Conservation (phyloP, 2,797 vertebrate genomes). For the Crenuchus spilurus region DNA sequence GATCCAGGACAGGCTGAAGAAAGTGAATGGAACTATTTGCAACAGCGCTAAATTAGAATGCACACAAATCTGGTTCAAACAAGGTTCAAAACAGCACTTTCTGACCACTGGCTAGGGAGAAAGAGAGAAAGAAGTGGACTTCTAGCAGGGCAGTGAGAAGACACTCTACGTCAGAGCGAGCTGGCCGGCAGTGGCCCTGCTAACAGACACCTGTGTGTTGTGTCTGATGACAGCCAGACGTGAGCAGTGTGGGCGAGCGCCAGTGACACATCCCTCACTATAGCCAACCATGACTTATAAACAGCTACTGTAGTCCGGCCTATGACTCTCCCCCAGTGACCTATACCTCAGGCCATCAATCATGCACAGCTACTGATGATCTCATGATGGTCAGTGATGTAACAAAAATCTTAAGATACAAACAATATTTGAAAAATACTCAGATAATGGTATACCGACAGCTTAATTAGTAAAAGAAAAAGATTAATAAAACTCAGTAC, state of each 20-base stretch:
- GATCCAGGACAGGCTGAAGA: constrained; percentile 11
- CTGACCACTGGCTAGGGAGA: neutral
- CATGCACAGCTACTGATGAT: neutral
- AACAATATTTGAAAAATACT: too few relatives aligned
- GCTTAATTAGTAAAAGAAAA: too few relatives aligned
- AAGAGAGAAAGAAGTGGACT: constrained; percentile 34
- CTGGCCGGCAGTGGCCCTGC: constrained; percentile 22
- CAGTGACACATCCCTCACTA: neutral
- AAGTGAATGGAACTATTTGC: constrained; percentile 31
- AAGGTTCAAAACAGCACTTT: constrained; percentile 1
- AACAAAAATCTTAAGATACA: too few relatives aligned
- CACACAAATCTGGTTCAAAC: neutral
- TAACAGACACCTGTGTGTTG: constrained; percentile 40
- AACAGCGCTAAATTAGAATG: too few relatives aligned
- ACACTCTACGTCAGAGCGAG: constrained; percentile 35
- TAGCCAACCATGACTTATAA: neutral
- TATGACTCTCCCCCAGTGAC: neutral
- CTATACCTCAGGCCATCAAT: neutral
- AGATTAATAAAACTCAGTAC: too few relatives aligned
- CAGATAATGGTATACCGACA: too few relatives aligned
- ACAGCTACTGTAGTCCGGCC: neutral
- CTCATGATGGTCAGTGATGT: too few relatives aligned
- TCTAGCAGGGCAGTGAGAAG: constrained; percentile 50
- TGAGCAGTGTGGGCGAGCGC: neutral
- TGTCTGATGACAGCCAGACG: neutral